Base-by-base conservation (phyloP, 1,140 invertebrate species). In the Antheraea pernyi region DNA sequence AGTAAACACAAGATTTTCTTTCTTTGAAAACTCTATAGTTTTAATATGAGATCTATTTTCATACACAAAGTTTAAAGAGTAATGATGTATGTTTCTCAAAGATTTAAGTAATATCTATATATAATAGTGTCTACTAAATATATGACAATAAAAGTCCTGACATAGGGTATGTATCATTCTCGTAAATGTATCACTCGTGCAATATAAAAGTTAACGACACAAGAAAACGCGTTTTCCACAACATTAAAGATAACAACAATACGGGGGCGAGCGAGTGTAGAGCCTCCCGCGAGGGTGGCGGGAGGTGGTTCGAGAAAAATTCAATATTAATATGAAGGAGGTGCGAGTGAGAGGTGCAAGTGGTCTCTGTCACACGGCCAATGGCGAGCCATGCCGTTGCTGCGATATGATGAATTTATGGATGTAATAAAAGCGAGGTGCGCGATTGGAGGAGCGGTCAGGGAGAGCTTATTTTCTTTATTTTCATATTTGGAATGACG, bases 321-420 rank as follows among this genome's bases (percentile, higher is more conserved):
- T 93, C 93, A 94, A 94, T 94, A 94, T 93, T 93, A 94, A 94
- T 94, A 94, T 94, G 92, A 92, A 93, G 93, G 92, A 93, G 92
- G 92, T 91, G 91, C 84, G 88, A 93, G 89, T 70, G 90, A 92
- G 91, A 91, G 71, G 74, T 80, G 76, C 73, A 74, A 77, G 85
- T 80, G 79, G 81, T 91, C 88, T 84, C 85, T 80, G 86, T 90
- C 80, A 59, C 84, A 83, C 89, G 87, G 86, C 93, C 93, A 93
- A 93, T 93, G 91, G 92, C 88, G 88, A 89, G 84, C 83, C 80
- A 80, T 79, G 82, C 79, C 80, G 82, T 78, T 78, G 84, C 82
- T 83, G 85, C 88, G 91, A 93, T 93, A 93, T 93, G 92, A 93
- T 93, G 92, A 94, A 93, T 93, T 94, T 94, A 94, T 94, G 93